These are phyloP conservation scores for Euphydryas editha DNA, from an alignment of 2,888 invertebrate genomes.

Conservation along the genomic window DNA sequence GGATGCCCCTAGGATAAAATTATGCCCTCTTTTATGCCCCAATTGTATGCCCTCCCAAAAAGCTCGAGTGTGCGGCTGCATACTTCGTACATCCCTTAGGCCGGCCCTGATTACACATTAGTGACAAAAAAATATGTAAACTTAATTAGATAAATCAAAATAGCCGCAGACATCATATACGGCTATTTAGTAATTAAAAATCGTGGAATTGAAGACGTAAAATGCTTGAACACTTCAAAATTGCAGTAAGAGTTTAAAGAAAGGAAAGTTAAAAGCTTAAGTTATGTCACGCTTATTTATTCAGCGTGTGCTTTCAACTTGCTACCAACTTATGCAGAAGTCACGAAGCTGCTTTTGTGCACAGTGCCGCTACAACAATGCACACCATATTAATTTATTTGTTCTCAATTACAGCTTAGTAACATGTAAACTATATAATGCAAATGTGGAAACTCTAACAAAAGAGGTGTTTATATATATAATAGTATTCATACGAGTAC, in stretches of 20 bases:
- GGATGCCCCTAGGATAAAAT: too few relatives aligned
- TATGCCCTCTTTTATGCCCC: too few relatives aligned
- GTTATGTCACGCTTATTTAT: constrained; percentile 24
- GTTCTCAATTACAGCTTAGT: constrained; percentile 10
- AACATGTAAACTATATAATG: background rate
- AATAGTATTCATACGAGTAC: too few relatives aligned
- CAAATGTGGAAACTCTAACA: background rate
- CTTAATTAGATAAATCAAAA: too few relatives aligned
- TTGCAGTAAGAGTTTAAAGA: constrained; percentile 19
- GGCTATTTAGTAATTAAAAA: background rate
- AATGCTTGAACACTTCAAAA: constrained; percentile 8
- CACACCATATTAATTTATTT: constrained; percentile 21
- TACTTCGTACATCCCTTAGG: too few relatives aligned
- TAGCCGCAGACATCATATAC: too few relatives aligned
- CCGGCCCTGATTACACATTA: too few relatives aligned
- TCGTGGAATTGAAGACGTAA: constrained; percentile 4
- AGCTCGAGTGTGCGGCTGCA: too few relatives aligned
- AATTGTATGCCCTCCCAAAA: too few relatives aligned
- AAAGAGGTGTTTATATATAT: too few relatives aligned
- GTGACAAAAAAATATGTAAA: too few relatives aligned
- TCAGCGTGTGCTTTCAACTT: constrained; percentile 23
- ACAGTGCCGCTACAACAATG: constrained; percentile 14
- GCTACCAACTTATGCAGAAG: constrained; percentile 17
- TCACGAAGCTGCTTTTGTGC: constrained; percentile 8
- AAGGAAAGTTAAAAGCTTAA: constrained; percentile 20